phyloP scores from a whole-genome alignment of 1,140 invertebrate species.

The Pygmarrhopalites habei region DNA sequence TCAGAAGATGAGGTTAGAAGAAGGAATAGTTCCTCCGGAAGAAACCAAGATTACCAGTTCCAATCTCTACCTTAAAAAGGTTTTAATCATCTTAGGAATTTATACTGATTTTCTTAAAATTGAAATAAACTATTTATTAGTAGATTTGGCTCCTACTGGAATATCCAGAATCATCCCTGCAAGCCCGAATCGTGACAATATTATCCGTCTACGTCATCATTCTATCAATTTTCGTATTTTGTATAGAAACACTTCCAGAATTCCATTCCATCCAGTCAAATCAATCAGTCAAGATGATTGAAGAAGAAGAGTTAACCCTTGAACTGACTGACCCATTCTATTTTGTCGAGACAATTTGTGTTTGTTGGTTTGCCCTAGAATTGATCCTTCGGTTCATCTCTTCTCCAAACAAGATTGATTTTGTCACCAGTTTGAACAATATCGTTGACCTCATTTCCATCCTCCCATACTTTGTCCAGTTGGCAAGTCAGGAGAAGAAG shows the following conservation, averaged over 20 bases:
- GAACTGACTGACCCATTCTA: constrained; percentile 55
- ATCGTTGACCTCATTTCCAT: constrained; percentile 88
- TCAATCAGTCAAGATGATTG: neutral
- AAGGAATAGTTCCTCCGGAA: constrained; percentile 2
- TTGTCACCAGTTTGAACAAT: constrained; percentile 71
- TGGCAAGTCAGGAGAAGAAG: neutral
- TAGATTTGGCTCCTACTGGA: constrained; percentile 32
- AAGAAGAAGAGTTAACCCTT: neutral
- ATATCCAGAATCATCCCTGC: constrained; percentile 26
- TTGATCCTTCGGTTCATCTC: constrained; percentile 77
- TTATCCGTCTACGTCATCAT: constrained; percentile 89
- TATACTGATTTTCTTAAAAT: no score
- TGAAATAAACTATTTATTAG: no score
- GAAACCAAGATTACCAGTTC: neutral
- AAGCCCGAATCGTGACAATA: constrained; percentile 62
- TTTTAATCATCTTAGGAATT: no score
- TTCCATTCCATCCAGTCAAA: neutral
- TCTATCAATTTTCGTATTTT: constrained; percentile 86
- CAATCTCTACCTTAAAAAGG: constrained; percentile 19
- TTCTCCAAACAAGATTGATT: constrained; percentile 67
- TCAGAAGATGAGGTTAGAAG: constrained; percentile 43
- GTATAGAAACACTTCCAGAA: constrained; percentile 83
- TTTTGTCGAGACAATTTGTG: constrained; percentile 87
- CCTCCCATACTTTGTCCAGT: constrained; percentile 22
- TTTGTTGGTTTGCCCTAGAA: constrained; percentile 96